A percentile compares a stretch with the other conserved stretches of the same genome.
Evolutionary conservation across 2,888 invertebrate genomes (phyloP).

Genomic region (Sphecodes monilicornis): DNA sequence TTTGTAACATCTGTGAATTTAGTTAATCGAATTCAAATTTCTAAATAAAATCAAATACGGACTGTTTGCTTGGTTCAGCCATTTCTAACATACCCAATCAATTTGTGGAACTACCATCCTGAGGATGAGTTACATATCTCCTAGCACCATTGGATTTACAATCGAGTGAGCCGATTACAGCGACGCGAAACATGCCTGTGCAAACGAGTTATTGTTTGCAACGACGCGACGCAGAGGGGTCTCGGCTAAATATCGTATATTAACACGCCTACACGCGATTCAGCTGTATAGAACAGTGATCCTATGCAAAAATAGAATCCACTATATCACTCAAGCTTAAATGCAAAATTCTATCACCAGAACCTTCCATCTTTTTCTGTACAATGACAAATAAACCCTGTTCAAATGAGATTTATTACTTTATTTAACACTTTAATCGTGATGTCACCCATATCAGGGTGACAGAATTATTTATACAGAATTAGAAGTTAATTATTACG

Average conservation of each 20-base stretch:
- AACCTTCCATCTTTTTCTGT: not conserved
- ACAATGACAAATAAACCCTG: not conserved
- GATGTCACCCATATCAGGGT: too few species aligned
- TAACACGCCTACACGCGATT: slow-evolving; percentile 18
- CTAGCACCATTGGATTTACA: slow-evolving; percentile 40
- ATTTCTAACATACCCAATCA: slow-evolving; percentile 44
- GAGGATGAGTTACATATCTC: slow-evolving; percentile 38
- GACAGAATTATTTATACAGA: too few species aligned
- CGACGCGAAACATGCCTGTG: slow-evolving; percentile 22
- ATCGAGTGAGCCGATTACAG: slow-evolving; percentile 42
- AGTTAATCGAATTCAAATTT: not conserved
- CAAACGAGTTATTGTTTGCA: slow-evolving; percentile 44
- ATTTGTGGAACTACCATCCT: slow-evolving; percentile 60
- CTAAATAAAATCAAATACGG: not conserved
- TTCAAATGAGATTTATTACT: too few species aligned
- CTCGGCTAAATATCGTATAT: slow-evolving; percentile 20
- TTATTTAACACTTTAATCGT: too few species aligned
- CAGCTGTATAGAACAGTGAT: slow-evolving; percentile 9
- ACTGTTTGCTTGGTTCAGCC: slow-evolving; percentile 54
- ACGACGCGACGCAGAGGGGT: slow-evolving; percentile 10
- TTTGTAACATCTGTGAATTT: not conserved
- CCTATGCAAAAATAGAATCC: slow-evolving; percentile 17
- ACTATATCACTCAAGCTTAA: slow-evolving; percentile 8
- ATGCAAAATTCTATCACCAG: not conserved
- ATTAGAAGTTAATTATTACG: too few species aligned